These are phyloP conservation scores for Delphinus delphis DNA, from an alignment of 2,113 vertebrate genomes.

Conservation along the genomic window DNA sequence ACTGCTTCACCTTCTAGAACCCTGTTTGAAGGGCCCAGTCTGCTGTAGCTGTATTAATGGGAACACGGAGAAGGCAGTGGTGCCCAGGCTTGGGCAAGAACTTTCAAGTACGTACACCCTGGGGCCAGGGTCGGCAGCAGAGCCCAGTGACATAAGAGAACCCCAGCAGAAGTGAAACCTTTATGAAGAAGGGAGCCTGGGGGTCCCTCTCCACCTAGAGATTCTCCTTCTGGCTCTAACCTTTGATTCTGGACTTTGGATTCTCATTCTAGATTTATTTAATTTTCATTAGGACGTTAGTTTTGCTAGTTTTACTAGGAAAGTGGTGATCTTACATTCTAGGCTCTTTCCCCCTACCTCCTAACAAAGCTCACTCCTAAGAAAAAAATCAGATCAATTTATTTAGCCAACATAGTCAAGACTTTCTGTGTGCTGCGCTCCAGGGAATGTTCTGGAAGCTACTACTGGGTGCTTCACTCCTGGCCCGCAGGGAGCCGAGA, in stretches of 20 bases:
- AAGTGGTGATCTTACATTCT: not conserved
- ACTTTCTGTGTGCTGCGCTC: not conserved
- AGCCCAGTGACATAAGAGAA: not conserved
- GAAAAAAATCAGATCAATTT: not conserved
- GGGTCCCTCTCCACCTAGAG: not conserved
- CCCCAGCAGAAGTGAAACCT: too few relatives aligned
- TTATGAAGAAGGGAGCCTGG: not conserved
- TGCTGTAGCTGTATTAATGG: not conserved
- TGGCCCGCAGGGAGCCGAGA: not conserved
- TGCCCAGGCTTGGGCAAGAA: not conserved
- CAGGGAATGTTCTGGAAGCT: not conserved
- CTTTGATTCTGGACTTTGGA: not conserved
- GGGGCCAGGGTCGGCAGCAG: not conserved
- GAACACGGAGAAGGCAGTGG: not conserved
- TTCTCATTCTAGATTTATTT: not conserved
- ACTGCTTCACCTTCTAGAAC: not conserved
- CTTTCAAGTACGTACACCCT: rapidly evolving
- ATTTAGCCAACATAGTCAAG: not conserved
- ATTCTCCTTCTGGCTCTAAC: not conserved
- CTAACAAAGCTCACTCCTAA: not conserved
- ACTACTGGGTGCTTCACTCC: rapidly evolving
- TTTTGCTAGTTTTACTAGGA: not conserved
- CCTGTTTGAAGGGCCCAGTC: not conserved
- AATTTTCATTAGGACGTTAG: not conserved
- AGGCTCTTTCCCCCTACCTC: not conserved